A percentile compares a stretch with the other conserved stretches of the same genome.
These are phyloP conservation scores for Oryzias curvinotus DNA, from an alignment of 2,113 vertebrate genomes.

Conservation along the genomic window DNA sequence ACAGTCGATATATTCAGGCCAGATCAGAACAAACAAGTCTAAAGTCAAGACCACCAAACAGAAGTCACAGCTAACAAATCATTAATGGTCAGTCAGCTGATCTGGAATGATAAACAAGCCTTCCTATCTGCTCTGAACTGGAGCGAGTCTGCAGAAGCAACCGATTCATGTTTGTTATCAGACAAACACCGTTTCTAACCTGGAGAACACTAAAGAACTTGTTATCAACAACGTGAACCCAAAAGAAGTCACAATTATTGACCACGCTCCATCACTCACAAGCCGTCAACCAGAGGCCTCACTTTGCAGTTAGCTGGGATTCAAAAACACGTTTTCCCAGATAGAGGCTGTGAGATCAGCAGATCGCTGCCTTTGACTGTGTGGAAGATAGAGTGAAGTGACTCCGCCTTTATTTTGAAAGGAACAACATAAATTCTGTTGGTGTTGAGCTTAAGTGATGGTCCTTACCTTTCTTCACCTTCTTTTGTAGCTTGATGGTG, in stretches of 20 bases:
- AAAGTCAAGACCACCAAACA: not conserved
- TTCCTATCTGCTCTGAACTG: not conserved
- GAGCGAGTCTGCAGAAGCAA: not conserved
- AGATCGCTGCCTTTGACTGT: too few species aligned
- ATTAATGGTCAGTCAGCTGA: not conserved
- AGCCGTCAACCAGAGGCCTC: too few species aligned
- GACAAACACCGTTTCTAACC: not conserved
- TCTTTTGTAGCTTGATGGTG: conserved; percentile 86
- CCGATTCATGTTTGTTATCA: not conserved
- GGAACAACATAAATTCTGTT: not conserved
- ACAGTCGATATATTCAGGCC: not conserved
- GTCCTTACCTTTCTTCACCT: conserved; percentile 83
- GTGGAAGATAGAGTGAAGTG: too few species aligned
- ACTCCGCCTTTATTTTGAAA: not conserved
- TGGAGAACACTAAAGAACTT: too few species aligned
- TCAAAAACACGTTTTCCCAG: too few species aligned
- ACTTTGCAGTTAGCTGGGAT: too few species aligned
- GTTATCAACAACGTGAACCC: too few species aligned
- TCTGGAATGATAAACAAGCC: not conserved
- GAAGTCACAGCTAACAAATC: not conserved
- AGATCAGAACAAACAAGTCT: not conserved
- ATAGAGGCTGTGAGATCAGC: too few species aligned
- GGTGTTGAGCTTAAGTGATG: not conserved
- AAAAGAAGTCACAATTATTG: too few species aligned
- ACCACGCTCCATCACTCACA: too few species aligned